Conservation (phyloP, 2,797 vertebrate genomes). For the Myotis vivesi region DNA sequence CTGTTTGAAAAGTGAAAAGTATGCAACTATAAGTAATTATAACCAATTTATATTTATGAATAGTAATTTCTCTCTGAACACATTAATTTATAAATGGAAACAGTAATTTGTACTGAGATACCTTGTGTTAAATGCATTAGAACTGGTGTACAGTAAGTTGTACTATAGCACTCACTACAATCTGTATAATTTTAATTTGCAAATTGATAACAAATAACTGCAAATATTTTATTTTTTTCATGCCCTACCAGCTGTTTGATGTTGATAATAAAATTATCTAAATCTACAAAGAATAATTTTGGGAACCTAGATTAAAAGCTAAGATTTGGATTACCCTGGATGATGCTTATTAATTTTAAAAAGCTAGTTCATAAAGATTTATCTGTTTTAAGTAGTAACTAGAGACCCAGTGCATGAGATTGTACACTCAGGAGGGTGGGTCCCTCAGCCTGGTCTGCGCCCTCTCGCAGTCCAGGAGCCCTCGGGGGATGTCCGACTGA, state of each 20-base stretch:
- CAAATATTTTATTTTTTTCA: background rate
- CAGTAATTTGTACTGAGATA: background rate
- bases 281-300: background rate
- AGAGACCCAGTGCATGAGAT: no score
- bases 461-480: no score
- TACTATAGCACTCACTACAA: background rate
- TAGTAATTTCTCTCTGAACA: background rate
- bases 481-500: no score
- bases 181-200: background rate
- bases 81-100: background rate
- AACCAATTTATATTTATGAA: constrained; percentile 28
- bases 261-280: background rate
- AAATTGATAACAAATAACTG: background rate
- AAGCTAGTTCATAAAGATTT: background rate
- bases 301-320: background rate
- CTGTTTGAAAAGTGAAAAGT: constrained; percentile 35
- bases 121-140: background rate
- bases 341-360: background rate
- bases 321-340: background rate
- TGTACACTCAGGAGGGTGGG: no score
- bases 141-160: background rate
- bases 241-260: background rate
- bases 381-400: background rate
- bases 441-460: no score
- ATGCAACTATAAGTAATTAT: background rate